These are phyloP conservation scores for Ormyrus pomaceus DNA, from an alignment of 2,888 invertebrate genomes.

Conservation along the genomic window DNA sequence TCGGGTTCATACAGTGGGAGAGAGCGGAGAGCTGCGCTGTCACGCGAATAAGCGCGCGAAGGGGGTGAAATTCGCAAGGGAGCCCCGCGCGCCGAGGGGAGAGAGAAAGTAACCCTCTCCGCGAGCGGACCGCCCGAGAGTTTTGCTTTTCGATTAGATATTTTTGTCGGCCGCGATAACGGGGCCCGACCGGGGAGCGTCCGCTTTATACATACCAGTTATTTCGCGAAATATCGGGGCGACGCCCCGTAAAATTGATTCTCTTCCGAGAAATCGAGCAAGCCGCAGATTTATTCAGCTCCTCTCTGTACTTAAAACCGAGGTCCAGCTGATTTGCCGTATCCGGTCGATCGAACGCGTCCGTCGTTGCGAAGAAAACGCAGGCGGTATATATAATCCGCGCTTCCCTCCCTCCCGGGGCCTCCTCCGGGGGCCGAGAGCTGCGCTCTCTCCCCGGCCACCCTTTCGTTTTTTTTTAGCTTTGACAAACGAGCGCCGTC, in stretches of 20 bases:
- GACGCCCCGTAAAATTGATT: slow-evolving; percentile 34
- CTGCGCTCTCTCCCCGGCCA: neutral
- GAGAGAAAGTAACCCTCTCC: slow-evolving; percentile 13
- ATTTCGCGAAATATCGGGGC: slow-evolving; percentile 40
- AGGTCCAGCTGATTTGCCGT: neutral
- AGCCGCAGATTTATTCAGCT: neutral
- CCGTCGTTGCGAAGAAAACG: neutral
- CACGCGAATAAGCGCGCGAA: neutral
- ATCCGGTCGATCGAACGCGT: neutral
- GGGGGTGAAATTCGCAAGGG: slow-evolving; percentile 47
- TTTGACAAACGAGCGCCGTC: slow-evolving; percentile 68
- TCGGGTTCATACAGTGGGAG: neutral
- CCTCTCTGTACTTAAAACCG: neutral
- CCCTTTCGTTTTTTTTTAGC: slow-evolving; percentile 58
- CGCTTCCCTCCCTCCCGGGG: too few species aligned
- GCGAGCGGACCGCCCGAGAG: slow-evolving; percentile 2
- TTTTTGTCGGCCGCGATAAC: slow-evolving; percentile 50
- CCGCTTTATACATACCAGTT: slow-evolving; percentile 35
- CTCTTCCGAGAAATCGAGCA: slow-evolving; percentile 33
- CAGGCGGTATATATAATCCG: neutral
- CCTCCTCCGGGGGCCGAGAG: too few species aligned
- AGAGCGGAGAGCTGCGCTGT: neutral
- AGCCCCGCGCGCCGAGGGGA: neutral
- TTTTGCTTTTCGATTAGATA: slow-evolving; percentile 51
- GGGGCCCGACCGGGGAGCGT: slow-evolving; percentile 24